Percentiles rank a stretch among this genome's conserved stretches.
Conservation (phyloP, 2,888 invertebrate genomes). For the Quadroppia sp. region DNA sequence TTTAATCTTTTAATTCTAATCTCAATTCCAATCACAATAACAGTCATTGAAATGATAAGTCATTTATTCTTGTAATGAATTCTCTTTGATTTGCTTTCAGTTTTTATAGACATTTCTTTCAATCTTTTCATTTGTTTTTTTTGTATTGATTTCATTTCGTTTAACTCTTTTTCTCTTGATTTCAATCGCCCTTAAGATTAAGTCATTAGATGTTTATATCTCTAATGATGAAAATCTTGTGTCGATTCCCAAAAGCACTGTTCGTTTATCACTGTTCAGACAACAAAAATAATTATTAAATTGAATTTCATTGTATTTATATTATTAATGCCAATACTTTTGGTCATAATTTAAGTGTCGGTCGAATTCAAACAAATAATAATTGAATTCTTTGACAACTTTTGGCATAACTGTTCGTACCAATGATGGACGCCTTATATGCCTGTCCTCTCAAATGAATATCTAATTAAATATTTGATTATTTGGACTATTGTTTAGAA, state of each 20-base stretch:
- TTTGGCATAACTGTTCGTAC: too few species aligned
- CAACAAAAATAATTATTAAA: not conserved
- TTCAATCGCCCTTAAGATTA: not conserved
- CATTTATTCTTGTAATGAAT: too few species aligned
- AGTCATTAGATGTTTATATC: too few species aligned
- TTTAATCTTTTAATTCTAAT: too few species aligned
- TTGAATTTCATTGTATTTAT: not conserved
- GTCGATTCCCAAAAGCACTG: not conserved
- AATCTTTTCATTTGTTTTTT: too few species aligned
- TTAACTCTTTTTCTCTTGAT: not conserved
- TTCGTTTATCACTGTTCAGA: not conserved
- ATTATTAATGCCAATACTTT: not conserved
- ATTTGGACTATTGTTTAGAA: conserved; percentile 52
- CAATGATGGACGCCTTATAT: not conserved
- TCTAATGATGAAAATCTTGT: not conserved
- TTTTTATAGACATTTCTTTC: too few species aligned
- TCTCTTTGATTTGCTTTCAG: too few species aligned
- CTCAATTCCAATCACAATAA: too few species aligned
- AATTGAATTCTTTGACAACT: too few species aligned
- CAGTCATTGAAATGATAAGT: too few species aligned
- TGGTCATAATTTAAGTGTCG: not conserved
- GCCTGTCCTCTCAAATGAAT: not conserved
- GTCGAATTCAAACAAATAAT: not conserved
- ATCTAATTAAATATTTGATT: conserved; percentile 4
- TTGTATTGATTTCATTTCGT: too few species aligned